Conservation (phyloP, 1,140 invertebrate genomes). For the Drosophila parvula region DNA sequence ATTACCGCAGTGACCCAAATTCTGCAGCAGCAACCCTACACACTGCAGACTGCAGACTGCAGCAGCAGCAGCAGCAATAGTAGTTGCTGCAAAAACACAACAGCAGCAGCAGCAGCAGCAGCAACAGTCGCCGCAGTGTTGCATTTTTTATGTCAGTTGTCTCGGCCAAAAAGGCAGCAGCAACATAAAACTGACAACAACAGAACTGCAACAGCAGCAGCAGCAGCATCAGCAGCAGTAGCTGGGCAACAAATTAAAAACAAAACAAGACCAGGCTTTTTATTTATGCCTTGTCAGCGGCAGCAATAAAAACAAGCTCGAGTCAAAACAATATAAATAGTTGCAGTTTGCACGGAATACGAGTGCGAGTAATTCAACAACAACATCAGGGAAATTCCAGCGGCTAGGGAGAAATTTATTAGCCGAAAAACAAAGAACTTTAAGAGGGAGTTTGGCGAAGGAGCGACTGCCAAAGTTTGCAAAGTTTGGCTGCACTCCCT, state of each 20-base stretch:
- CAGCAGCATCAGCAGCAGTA: conserved; percentile 16
- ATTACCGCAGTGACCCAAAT: conserved; percentile 81
- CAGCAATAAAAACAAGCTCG: conserved; percentile 37
- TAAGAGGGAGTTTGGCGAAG: too few relatives aligned
- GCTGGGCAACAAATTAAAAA: conserved; percentile 42
- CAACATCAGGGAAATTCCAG: conserved; percentile 14
- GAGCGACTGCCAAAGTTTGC: conserved; percentile 1
- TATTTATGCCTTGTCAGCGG: conserved; percentile 49
- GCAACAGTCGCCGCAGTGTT: conserved; percentile 43
- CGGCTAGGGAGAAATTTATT: conserved; percentile 43
- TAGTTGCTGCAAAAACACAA: conserved; percentile 23
- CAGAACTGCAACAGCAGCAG: conserved; percentile 31
- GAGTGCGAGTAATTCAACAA: conserved; percentile 30
- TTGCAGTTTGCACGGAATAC: conserved; percentile 26
- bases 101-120: conserved; percentile 18
- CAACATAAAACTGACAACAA: conserved; percentile 79
- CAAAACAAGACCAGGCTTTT: conserved; percentile 38
- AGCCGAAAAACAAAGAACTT: conserved; percentile 37
- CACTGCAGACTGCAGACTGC: conserved; percentile 30
- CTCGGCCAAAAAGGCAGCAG: conserved; percentile 33
- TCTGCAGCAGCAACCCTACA: conserved; percentile 19
- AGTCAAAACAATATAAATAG: conserved; percentile 56
- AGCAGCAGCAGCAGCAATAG: conserved; percentile 10
- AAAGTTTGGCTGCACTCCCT: conserved; percentile 4
- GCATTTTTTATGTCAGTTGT: conserved; percentile 69